A percentile compares a stretch with the other conserved stretches of the same genome.
These are phyloP conservation scores for Hipparchia sbordonii DNA, from an alignment of 2,888 invertebrate species.

Conservation along the genomic window DNA sequence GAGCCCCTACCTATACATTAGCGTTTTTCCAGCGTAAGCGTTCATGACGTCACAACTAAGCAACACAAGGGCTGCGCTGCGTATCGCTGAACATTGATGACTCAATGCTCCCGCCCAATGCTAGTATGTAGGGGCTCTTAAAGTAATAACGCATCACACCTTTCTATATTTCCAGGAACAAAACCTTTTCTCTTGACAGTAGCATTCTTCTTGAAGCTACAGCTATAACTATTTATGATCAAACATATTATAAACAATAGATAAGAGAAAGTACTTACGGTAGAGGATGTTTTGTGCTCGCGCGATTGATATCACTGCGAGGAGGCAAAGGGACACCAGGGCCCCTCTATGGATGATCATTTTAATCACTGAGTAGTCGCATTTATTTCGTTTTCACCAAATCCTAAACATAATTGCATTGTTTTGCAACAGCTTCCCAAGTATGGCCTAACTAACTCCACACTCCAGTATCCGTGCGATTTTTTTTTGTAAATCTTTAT, in stretches of 20 bases:
- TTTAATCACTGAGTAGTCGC: conserved; percentile 44
- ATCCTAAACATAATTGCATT: conserved; percentile 26
- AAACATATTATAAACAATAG: not conserved
- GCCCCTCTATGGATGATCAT: conserved; percentile 61
- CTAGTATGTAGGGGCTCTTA: too few species aligned
- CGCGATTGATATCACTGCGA: conserved; percentile 46
- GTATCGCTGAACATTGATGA: too few species aligned
- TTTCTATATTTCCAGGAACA: too few species aligned
- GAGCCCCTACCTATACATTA: too few species aligned
- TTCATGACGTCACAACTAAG: too few species aligned
- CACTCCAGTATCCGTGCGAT: conserved; percentile 29
- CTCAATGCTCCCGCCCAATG: too few species aligned
- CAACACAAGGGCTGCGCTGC: too few species aligned
- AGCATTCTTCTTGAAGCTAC: too few species aligned
- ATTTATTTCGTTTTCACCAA: conserved; percentile 43
- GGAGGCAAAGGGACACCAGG: conserved; percentile 55
- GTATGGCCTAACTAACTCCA: conserved; percentile 19
- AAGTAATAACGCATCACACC: too few species aligned
- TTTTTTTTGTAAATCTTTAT: too few species aligned
- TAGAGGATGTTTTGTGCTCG: conserved; percentile 52
- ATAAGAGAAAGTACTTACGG: conserved; percentile 58
- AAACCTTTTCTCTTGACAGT: too few species aligned
- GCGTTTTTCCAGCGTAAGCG: too few species aligned
- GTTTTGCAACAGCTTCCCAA: conserved; percentile 39
- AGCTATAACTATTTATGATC: not conserved